Conservation (phyloP, 23 tunicate species). For the Trididemnum clinides region DNA sequence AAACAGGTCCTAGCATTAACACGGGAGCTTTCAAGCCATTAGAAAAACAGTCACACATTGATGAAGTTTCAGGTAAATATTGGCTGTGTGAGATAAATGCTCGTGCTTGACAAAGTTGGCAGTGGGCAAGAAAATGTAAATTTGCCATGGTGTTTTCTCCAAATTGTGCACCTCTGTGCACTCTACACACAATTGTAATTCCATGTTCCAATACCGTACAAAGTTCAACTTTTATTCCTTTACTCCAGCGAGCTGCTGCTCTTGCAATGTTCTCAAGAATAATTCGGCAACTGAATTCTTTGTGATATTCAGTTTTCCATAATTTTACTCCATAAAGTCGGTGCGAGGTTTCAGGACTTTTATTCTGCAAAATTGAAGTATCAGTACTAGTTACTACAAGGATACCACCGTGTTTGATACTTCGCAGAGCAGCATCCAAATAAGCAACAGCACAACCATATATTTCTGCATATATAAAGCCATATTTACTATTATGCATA, state of each 20-base stretch:
- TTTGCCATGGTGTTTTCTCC: constrained; percentile 33
- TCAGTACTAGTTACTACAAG: constrained; percentile 66
- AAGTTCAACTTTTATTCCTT: constrained; percentile 61
- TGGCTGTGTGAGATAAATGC: constrained; percentile 3
- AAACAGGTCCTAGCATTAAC: constrained; percentile 70
- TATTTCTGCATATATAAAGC: constrained; percentile 63
- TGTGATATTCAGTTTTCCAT: constrained; percentile 63
- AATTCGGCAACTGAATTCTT: constrained; percentile 60
- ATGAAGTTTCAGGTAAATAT: not conserved
- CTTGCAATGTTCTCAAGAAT: constrained; percentile 56
- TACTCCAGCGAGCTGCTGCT: constrained; percentile 75
- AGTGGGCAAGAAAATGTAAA: constrained; percentile 55
- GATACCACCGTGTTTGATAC: constrained; percentile 65
- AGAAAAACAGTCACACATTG: constrained; percentile 11
- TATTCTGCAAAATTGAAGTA: constrained; percentile 52
- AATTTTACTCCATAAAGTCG: constrained; percentile 62
- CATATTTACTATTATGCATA: constrained; percentile 55
- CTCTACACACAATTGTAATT: constrained; percentile 53
- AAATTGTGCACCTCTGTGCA: constrained; percentile 56
- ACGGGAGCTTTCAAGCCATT: constrained; percentile 36
- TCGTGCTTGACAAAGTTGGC: constrained; percentile 65
- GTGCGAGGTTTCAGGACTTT: constrained; percentile 58
- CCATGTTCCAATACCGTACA: constrained; percentile 45
- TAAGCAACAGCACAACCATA: constrained; percentile 47
- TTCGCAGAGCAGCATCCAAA: constrained; percentile 68